Base-by-base conservation (phyloP, 2,797 vertebrate genomes). In the Eidolon dupreanum region DNA sequence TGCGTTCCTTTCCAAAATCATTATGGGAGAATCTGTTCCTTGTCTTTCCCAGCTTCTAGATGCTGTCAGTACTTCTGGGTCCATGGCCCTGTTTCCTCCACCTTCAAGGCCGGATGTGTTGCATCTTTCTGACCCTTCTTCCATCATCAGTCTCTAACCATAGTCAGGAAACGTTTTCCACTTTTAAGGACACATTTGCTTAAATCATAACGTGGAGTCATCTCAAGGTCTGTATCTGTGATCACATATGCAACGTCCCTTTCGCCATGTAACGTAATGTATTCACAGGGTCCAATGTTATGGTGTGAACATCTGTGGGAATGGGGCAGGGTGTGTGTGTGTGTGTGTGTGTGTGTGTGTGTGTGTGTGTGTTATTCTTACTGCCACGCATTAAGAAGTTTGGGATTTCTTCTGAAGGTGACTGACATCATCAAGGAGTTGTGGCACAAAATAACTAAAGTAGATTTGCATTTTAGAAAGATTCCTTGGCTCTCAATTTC, bases 381-480 rank as follows among this genome's bases (percentile, higher is more conserved):
- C 4, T 26, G 82, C 3, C 2, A n/a, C 17, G 38, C 24, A 26
- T 63, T 74, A 86, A 96, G 53, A 78, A n/a, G 19, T 38, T 46
- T 20, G 20, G 1, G 5, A 0, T 66, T 81, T 74, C 49, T 66
- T 59, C 61, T 94, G 26, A 77, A 77, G 8, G 3, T 49, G 10
- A 31, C 13, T 31, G 59, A 24, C 71, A 65, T 66, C 12, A 71
- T 11, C 66, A 77, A 63, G 22, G 46, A 46, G 24, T 49, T 92
- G 15, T 10, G n/a, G 17, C 28, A 36, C 17, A 26, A 74, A 46
- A 1, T 61, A 1, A 0, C 8, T 66, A 61, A 82, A 22, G 51
- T 16, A 83, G 38, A 63, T 28, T 70, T 89, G 19, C 19, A 68
- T 65, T 88, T 96, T 65, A 79, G 78, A 68, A 96, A 77, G 8